A percentile compares a stretch with the other conserved stretches of the same genome.
These are phyloP conservation scores for Dipus sagitta DNA, from an alignment of 2,797 vertebrate genomes.

Conservation along the genomic window DNA sequence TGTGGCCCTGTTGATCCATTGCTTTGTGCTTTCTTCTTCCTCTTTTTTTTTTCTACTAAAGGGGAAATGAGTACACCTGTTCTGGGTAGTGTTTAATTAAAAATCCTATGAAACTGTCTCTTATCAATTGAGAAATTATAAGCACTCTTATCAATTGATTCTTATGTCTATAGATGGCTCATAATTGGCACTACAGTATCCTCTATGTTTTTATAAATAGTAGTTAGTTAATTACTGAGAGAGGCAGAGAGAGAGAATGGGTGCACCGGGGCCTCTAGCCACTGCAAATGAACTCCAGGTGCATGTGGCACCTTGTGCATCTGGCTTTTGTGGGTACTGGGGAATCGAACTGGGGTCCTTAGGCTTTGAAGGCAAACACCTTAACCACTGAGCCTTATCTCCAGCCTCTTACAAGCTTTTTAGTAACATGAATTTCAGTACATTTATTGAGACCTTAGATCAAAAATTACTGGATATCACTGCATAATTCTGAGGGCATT, in stretches of 20 bases:
- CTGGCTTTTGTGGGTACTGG: too few relatives aligned
- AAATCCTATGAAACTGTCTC: conserved; percentile 22
- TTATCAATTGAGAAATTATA: conserved; percentile 4
- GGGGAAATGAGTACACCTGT: neutral
- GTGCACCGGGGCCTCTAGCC: too few relatives aligned
- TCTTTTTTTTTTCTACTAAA: conserved; percentile 37
- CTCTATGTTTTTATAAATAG: neutral
- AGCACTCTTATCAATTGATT: conserved; percentile 49
- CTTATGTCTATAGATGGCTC: neutral
- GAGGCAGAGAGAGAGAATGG: too few relatives aligned
- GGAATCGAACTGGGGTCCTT: too few relatives aligned
- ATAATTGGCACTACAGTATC: conserved; percentile 45
- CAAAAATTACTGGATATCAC: conserved; percentile 62
- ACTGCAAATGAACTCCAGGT: too few relatives aligned
- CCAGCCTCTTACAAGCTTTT: neutral
- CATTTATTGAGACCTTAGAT: conserved; percentile 55
- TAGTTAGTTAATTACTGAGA: too few relatives aligned
- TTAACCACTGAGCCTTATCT: too few relatives aligned
- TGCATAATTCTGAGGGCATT: conserved; percentile 19
- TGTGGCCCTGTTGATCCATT: neutral
- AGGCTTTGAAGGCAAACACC: too few relatives aligned
- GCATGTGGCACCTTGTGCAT: too few relatives aligned
- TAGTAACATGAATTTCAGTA: conserved; percentile 49
- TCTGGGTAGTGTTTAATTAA: conserved; percentile 57
- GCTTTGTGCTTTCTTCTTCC: neutral